These are phyloP conservation scores for Eilema sororculum DNA, from an alignment of 2,888 invertebrate species.

Conservation along the genomic window DNA sequence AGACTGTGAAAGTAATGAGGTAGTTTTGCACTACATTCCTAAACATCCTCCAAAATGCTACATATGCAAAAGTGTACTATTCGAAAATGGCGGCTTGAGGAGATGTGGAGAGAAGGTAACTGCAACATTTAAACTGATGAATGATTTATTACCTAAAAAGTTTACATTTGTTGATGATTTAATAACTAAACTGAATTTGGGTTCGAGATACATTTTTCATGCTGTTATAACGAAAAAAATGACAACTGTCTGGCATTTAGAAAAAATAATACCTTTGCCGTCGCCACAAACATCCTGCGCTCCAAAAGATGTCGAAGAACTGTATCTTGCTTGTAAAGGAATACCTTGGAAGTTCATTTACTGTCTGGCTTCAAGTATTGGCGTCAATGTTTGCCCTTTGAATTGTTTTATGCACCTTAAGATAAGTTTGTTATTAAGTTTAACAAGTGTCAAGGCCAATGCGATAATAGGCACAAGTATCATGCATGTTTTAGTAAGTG, in stretches of 20 bases:
- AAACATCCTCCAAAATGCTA: conserved; percentile 75
- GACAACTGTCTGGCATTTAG: conserved; percentile 68
- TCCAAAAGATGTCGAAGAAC: conserved; percentile 65
- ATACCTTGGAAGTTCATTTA: conserved; percentile 79
- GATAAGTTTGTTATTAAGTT: conserved; percentile 74
- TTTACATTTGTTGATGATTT: conserved; percentile 72
- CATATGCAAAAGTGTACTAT: conserved; percentile 70
- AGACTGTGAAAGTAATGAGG: conserved; percentile 78
- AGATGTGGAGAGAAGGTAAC: conserved; percentile 75
- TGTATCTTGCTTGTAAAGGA: conserved; percentile 66
- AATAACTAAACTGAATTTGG: conserved; percentile 65
- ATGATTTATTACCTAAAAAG: conserved; percentile 56
- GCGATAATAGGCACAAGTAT: conserved; percentile 63
- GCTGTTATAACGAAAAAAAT: conserved; percentile 66
- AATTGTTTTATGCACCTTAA: conserved; percentile 80
- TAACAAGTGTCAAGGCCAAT: conserved; percentile 75
- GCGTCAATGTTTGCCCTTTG: conserved; percentile 70
- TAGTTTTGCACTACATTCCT: conserved; percentile 74
- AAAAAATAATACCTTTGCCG: conserved; percentile 57
- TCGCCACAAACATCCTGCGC: conserved; percentile 63
- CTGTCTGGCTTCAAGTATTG: conserved; percentile 76
- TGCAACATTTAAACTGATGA: conserved; percentile 65
- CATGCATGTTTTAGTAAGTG: conserved; percentile 72
- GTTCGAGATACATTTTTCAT: conserved; percentile 63
- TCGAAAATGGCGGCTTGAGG: conserved; percentile 77